A percentile compares a stretch with the other conserved stretches of the same genome.
phyloP scores from a whole-genome alignment of 1,140 invertebrate genomes.

The Hylaeus volcanicus region DNA sequence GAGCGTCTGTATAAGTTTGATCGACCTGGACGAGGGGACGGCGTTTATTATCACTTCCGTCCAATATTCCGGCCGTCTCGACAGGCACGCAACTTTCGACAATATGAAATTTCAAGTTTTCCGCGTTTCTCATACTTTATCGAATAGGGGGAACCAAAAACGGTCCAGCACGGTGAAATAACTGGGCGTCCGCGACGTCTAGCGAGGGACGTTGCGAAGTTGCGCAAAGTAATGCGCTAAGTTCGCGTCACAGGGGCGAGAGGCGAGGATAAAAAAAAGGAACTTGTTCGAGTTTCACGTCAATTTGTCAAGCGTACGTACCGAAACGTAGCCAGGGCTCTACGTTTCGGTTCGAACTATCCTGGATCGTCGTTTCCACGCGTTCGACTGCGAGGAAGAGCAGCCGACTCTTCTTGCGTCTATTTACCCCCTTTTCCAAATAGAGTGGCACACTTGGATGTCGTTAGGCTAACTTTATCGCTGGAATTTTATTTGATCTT shows the following conservation, averaged over 20 bases:
- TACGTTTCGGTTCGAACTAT: conserved; percentile 56
- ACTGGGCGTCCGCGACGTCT: conserved; percentile 12
- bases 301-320: conserved; percentile 63
- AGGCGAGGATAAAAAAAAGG: conserved; percentile 2
- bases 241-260: conserved; percentile 7
- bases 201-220: conserved; percentile 40
- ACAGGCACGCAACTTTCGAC: conserved; percentile 1
- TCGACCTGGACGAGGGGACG: background rate
- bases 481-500: no score
- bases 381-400: conserved; percentile 35
- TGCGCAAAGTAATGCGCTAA: conserved; percentile 42
- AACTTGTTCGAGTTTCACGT: conserved; percentile 46
- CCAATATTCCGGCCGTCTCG: background rate
- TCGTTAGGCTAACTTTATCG: background rate
- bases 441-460: background rate
- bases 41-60: conserved; percentile 7
- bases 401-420: background rate
- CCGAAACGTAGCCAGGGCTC: conserved; percentile 53
- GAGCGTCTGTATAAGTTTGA: background rate
- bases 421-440: background rate
- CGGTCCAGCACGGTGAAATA: conserved; percentile 40
- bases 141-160: conserved; percentile 2
- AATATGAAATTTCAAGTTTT: conserved; percentile 31
- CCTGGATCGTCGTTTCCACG: conserved; percentile 45
- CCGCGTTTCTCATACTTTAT: background rate